phyloP scores from a whole-genome alignment of 1,140 invertebrate genomes.

The Drosophila bocqueti region DNA sequence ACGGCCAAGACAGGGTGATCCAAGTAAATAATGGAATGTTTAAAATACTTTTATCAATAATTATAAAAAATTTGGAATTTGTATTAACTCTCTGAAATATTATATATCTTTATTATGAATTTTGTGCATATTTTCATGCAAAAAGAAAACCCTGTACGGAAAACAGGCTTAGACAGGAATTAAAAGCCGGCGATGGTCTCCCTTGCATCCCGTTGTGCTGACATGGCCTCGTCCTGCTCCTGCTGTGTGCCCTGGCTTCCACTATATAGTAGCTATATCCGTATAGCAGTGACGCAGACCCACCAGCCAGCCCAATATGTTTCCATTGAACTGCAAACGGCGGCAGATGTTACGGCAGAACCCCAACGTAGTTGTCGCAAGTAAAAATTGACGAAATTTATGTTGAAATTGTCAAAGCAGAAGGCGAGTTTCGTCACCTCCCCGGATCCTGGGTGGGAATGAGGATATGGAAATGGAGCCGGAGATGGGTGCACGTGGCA shows the following conservation, averaged over 20 bases:
- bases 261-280: conserved; percentile 13
- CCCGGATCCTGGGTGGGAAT: neutral
- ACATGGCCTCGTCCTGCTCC: conserved; percentile 37
- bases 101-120: too few species aligned
- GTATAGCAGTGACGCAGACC: conserved; percentile 34
- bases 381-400: conserved; percentile 74
- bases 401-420: conserved; percentile 74
- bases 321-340: conserved; percentile 69
- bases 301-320: conserved; percentile 59
- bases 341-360: conserved; percentile 60
- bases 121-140: too few species aligned
- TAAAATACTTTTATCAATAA: neutral
- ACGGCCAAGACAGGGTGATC: conserved; percentile 36
- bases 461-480: conserved; percentile 4
- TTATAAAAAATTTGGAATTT: neutral
- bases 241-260: conserved; percentile 5
- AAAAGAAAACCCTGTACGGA: conserved; percentile 17
- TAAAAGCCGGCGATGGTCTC: conserved; percentile 35
- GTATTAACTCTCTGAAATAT: too few species aligned
- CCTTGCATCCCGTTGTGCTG: conserved; percentile 51
- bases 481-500: conserved; percentile 39
- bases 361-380: conserved; percentile 69
- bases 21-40: neutral
- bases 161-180: conserved; percentile 44
- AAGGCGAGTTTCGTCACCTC: conserved; percentile 48